Evolutionary conservation across 1,140 invertebrate species (phyloP).

Genomic region (Geopemphigus sp.): DNA sequence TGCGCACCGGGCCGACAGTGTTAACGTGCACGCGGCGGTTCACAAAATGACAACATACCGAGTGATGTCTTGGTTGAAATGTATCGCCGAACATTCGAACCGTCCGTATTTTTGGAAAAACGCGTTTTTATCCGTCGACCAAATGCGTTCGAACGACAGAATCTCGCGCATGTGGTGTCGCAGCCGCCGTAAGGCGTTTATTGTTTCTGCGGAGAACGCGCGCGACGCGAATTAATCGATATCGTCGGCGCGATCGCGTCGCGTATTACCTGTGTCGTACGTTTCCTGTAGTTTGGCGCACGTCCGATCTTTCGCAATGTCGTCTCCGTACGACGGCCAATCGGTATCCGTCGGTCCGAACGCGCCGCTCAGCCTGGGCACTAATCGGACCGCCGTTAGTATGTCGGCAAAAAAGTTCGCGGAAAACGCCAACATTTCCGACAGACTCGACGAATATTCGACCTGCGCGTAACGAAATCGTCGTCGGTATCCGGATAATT

Average conservation of each 20-base stretch:
- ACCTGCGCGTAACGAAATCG: background rate
- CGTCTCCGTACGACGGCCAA: background rate
- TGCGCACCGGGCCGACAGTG: no score
- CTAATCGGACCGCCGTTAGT: background rate
- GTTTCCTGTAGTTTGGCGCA: background rate
- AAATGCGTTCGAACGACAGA: background rate
- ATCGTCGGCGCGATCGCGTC: no score
- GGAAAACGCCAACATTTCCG: slow-evolving; percentile 13
- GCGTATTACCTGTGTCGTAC: background rate
- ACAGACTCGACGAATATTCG: background rate
- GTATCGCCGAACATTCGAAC: background rate
- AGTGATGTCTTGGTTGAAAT: slow-evolving; percentile 20
- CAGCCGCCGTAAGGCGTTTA: slow-evolving; percentile 16
- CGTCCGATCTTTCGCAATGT: slow-evolving; percentile 1
- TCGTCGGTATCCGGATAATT: no score
- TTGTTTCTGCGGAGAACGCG: background rate
- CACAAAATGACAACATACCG: background rate
- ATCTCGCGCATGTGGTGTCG: background rate
- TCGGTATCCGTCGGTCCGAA: background rate
- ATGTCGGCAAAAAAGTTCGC: slow-evolving; percentile 8
- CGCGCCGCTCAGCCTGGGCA: background rate
- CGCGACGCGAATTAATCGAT: no score
- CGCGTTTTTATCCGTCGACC: slow-evolving; percentile 6
- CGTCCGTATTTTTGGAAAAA: slow-evolving; percentile 25
- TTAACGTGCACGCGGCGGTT: no score